Conservation (phyloP, 2,888 invertebrate genomes). For the Laspeyria flexula region DNA sequence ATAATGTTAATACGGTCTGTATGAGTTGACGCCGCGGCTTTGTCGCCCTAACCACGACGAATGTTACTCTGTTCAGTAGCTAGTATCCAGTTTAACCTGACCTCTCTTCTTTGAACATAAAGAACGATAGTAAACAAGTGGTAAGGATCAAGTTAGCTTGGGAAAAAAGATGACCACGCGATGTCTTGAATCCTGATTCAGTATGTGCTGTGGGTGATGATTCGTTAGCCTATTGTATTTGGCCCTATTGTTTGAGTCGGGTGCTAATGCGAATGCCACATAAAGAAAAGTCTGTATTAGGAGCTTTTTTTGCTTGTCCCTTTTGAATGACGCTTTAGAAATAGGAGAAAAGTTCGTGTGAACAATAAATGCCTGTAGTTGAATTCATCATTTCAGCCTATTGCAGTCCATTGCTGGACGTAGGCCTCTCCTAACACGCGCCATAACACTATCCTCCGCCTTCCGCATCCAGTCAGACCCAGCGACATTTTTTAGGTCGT, state of each 20-base stretch:
- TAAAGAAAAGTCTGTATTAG: conserved; percentile 24
- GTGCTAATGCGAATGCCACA: conserved; percentile 46
- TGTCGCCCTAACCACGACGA: conserved; percentile 74
- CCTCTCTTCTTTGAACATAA: conserved; percentile 14
- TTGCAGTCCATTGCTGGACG: too few relatives aligned
- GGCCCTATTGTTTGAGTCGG: conserved; percentile 44
- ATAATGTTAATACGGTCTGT: conserved; percentile 78
- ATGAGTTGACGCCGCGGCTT: conserved; percentile 64
- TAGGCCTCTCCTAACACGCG: too few relatives aligned
- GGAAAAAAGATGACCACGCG: conserved; percentile 53
- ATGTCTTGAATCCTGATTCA: conserved; percentile 70
- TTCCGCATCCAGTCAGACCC: too few relatives aligned
- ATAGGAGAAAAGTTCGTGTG: not conserved
- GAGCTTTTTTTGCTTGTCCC: conserved; percentile 17
- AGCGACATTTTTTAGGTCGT: too few relatives aligned
- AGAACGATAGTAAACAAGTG: conserved; percentile 3
- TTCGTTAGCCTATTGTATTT: conserved; percentile 51
- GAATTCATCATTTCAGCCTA: too few relatives aligned
- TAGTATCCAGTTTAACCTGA: conserved; percentile 43
- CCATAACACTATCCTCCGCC: too few relatives aligned
- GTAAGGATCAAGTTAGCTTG: conserved; percentile 50
- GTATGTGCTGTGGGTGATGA: conserved; percentile 64
- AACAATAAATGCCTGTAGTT: too few relatives aligned
- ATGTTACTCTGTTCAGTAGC: conserved; percentile 59
- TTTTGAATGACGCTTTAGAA: not conserved